These are phyloP conservation scores for Masnerella sp. DNA, from an alignment of 2,888 invertebrate genomes.

Conservation along the genomic window DNA sequence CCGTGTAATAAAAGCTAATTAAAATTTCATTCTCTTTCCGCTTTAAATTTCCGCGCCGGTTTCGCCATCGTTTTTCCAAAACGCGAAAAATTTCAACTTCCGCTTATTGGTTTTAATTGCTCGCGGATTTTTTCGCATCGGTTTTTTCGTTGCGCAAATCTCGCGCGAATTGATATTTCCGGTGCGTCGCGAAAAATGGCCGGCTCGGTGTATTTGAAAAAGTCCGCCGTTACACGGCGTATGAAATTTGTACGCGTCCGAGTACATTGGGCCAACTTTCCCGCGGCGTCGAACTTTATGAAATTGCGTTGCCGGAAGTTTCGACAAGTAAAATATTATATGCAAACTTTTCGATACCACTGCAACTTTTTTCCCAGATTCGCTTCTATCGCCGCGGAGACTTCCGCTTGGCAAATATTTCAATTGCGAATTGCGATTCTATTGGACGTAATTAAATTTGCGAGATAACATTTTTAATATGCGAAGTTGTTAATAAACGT, in stretches of 20 bases:
- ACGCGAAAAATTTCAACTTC: not conserved
- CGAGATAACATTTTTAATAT: too few species aligned
- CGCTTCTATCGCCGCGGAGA: too few species aligned
- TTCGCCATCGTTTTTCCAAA: not conserved
- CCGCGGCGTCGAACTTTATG: conserved; percentile 34
- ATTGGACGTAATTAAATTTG: too few species aligned
- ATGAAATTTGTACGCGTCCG: conserved; percentile 39
- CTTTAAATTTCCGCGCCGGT: conserved; percentile 2
- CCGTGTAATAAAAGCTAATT: conserved; percentile 38
- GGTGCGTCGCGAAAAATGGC: too few species aligned
- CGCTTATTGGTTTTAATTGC: not conserved
- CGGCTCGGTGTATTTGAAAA: conserved; percentile 32
- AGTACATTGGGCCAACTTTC: conserved; percentile 46
- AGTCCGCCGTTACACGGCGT: conserved; percentile 25
- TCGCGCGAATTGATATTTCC: too few species aligned
- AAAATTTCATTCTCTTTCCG: conserved; percentile 32
- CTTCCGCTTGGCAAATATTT: too few species aligned
- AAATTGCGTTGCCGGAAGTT: conserved; percentile 34
- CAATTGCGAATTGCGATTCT: too few species aligned
- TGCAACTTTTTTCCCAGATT: conserved; percentile 29
- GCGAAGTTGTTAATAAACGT: too few species aligned
- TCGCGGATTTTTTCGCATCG: too few species aligned
- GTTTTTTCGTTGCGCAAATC: too few species aligned
- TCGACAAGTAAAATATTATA: conserved; percentile 41
- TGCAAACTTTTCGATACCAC: conserved; percentile 37